Conservation (phyloP, 2,888 invertebrate species). For the Alviniconcha strummeri region DNA sequence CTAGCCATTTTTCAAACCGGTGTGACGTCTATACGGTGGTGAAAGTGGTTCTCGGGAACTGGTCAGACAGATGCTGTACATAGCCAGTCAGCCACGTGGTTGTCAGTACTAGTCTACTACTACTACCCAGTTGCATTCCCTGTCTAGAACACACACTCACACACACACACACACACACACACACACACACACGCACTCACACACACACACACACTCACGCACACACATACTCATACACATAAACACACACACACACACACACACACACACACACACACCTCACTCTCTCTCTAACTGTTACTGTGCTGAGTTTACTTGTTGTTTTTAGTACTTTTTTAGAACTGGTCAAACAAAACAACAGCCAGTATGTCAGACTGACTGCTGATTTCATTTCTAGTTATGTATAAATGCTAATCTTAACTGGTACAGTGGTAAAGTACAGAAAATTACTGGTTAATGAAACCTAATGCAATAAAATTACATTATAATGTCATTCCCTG, state of each 20-base stretch:
- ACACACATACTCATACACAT: not conserved
- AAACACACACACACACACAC: not conserved
- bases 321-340: not conserved
- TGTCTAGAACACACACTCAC: not conserved
- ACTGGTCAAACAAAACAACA: not conserved
- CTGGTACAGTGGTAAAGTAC: not conserved
- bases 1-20: not conserved
- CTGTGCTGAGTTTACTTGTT: not conserved
- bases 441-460: not conserved
- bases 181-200: no score
- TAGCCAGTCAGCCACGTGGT: not conserved
- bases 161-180: no score
- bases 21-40: not conserved
- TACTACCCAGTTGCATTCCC: not conserved
- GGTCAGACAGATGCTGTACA: not conserved
- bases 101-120: not conserved
- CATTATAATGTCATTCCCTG: no score
- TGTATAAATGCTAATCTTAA: not conserved
- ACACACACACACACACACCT: not conserved
- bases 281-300: not conserved
- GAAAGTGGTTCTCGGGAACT: not conserved
- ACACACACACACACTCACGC: not conserved
- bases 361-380: not conserved
- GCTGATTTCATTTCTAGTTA: not conserved
- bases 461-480: not conserved